A percentile compares a stretch with the other conserved stretches of the same genome.
phyloP scores from a whole-genome alignment of 2,797 vertebrate genomes.

The Geotrypetes seraphini region DNA sequence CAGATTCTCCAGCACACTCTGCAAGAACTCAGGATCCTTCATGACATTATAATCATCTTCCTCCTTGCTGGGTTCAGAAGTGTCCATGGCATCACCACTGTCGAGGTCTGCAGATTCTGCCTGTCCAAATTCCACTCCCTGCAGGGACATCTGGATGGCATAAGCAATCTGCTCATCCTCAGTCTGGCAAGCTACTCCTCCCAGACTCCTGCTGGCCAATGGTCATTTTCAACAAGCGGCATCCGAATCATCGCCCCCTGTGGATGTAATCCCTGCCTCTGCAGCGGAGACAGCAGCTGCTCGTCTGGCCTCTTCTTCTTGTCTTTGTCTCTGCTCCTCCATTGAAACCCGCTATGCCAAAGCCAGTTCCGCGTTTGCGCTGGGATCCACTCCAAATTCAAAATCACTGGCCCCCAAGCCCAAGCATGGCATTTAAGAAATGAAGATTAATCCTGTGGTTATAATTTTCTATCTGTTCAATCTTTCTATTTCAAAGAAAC shows the following conservation, averaged over 20 bases:
- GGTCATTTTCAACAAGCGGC: conserved; percentile 88
- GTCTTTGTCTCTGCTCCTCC: conserved; percentile 90
- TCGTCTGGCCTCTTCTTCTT: conserved; percentile 86
- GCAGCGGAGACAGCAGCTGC: conserved; percentile 72
- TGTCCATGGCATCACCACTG: conserved; percentile 53
- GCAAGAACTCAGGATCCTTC: conserved; percentile 94
- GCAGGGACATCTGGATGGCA: conserved; percentile 95
- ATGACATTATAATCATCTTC: conserved; percentile 95
- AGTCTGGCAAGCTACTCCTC: conserved; percentile 74
- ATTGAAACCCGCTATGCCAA: conserved; percentile 89
- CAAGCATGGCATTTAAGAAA: conserved; percentile 89
- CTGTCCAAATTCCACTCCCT: conserved; percentile 57
- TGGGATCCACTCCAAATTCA: conserved; percentile 90
- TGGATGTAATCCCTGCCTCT: conserved; percentile 66
- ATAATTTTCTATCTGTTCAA: too few relatives aligned
- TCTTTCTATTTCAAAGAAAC: too few relatives aligned
- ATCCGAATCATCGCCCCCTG: conserved; percentile 75
- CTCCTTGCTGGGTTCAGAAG: conserved; percentile 60
- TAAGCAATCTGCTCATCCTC: conserved; percentile 97
- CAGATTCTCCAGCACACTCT: conserved; percentile 92
- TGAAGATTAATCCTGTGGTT: too few relatives aligned
- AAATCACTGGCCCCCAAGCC: conserved; percentile 88
- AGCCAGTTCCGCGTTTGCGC: conserved; percentile 83
- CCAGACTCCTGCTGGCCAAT: conserved; percentile 79
- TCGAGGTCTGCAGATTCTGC: conserved; percentile 41